Evolutionary conservation across 2,888 invertebrate species (phyloP).

Genomic region (Prosapia bicincta): DNA sequence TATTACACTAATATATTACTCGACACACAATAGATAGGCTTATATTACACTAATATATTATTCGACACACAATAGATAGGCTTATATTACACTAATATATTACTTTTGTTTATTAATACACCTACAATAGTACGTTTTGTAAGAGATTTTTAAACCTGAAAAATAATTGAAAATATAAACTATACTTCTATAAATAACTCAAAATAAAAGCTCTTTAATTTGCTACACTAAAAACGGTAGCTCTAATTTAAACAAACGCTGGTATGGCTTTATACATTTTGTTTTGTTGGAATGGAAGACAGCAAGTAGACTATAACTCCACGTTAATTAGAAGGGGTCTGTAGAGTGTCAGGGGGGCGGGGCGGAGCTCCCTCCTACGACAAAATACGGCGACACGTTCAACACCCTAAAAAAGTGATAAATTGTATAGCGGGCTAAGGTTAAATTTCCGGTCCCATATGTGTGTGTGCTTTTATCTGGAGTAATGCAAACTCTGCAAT

Average conservation of each 20-base stretch:
- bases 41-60: too few species aligned
- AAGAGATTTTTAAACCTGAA: too few species aligned
- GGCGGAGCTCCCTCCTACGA: constrained; percentile 4
- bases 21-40: too few species aligned
- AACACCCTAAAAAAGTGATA: constrained; percentile 28
- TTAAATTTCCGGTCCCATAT: constrained; percentile 14
- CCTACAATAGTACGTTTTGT: too few species aligned
- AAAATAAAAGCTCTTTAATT: too few species aligned
- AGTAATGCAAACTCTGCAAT: background rate
- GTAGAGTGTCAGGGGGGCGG: constrained; percentile 12
- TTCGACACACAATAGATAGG: too few species aligned
- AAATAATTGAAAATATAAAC: too few species aligned
- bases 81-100: too few species aligned
- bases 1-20: too few species aligned
- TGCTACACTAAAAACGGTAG: too few species aligned
- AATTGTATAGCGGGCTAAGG: constrained; percentile 15
- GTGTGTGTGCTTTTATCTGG: background rate
- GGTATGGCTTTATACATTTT: background rate
- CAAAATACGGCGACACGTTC: constrained; percentile 28
- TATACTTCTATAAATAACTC: too few species aligned
- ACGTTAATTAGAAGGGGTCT: constrained; percentile 27
- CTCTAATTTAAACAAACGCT: background rate
- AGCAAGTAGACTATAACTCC: background rate
- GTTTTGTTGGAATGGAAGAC: background rate
- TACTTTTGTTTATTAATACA: too few species aligned